Evolutionary conservation across 1,140 invertebrate species (phyloP), one percentile per base, ranked within the genome.

Genomic region (Aphelinus atriplicis): DNA sequence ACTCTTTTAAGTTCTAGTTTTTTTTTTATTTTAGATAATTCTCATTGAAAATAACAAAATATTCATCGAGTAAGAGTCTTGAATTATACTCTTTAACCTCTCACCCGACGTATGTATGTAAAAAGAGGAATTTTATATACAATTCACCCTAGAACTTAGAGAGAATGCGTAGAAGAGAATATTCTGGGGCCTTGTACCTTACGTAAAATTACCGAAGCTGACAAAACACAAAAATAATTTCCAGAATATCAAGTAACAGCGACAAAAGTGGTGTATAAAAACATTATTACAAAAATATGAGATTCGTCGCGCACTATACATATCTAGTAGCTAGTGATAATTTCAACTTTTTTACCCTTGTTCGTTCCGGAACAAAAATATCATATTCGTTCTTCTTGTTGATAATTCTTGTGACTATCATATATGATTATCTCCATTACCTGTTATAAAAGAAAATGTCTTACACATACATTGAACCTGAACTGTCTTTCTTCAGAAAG

Each of bases 211-310:
- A 47, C 51, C 42, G 56, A 55, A 10, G 26, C 51, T 58, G 58
- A 9, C 45, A 48, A 57, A 57, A n/a, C 46, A 63, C 47, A 46
- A 58, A 6, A 56, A 42, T 43, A 57, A 58, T 43, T n/a, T 10
- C 26, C 9, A 58, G 45, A 1, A 26, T 57, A 57, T 45, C 58
- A 58, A 58, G 2, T 3, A 58, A 68, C 56, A 58, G 47, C 55
- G 26, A 65, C 47, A 51, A 61, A 66, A 73, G 56, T 50, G 26
- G 47, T 3, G 55, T 73, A 57, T 68, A 79, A 76, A 81, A 80
- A 81, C 46, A 78, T 76, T 42, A 47, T 77, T 82, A 80, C 62
- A 81, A 81, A 81, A 82, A 82, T 81, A 81, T 72, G 60, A 58
- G 55, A 58, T 7, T 55, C 53, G 48, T 67, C n/a, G 5, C 9